Conservation (phyloP, 2,888 invertebrate genomes). For the Thecocarcelia acutangulata region DNA sequence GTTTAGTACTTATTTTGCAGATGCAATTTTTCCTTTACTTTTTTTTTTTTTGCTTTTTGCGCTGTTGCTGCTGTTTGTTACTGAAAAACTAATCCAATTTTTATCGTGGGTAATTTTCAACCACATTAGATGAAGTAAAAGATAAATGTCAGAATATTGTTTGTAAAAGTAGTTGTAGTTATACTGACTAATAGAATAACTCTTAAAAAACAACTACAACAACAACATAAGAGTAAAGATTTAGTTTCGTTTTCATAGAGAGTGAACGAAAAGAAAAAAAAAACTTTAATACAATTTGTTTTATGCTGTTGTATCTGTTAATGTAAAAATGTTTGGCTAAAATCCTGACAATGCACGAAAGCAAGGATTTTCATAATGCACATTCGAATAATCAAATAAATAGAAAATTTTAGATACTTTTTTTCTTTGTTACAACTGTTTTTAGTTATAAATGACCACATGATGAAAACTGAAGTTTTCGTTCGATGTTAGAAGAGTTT, state of each 20-base stretch:
- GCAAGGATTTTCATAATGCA: conserved; percentile 59
- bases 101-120: conserved; percentile 80
- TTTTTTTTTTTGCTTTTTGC: conserved; percentile 8
- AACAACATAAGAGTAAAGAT: conserved; percentile 18
- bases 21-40: background rate
- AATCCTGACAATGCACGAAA: conserved; percentile 1
- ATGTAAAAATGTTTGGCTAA: background rate
- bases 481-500: conserved; percentile 75
- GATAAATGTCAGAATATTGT: conserved; percentile 72
- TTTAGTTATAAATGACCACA: conserved; percentile 73
- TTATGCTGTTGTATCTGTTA: background rate
- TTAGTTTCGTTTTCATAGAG: conserved; percentile 14
- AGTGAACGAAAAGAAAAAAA: background rate
- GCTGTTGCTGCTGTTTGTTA: conserved; percentile 50
- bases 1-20: conserved; percentile 18
- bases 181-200: conserved; percentile 49
- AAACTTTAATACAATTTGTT: conserved; percentile 18
- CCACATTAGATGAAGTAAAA: conserved; percentile 74
- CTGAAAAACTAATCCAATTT: conserved; percentile 80
- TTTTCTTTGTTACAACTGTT: conserved; percentile 47
- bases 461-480: conserved; percentile 80
- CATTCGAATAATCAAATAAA: conserved; percentile 56
- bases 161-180: conserved; percentile 61
- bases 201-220: conserved; percentile 37
- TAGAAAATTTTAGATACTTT: conserved; percentile 55